Evolutionary conservation across 2,797 vertebrate species (phyloP), one percentile per base, ranked within the genome.

Genomic region (Hippopotamyrus pictus): DNA sequence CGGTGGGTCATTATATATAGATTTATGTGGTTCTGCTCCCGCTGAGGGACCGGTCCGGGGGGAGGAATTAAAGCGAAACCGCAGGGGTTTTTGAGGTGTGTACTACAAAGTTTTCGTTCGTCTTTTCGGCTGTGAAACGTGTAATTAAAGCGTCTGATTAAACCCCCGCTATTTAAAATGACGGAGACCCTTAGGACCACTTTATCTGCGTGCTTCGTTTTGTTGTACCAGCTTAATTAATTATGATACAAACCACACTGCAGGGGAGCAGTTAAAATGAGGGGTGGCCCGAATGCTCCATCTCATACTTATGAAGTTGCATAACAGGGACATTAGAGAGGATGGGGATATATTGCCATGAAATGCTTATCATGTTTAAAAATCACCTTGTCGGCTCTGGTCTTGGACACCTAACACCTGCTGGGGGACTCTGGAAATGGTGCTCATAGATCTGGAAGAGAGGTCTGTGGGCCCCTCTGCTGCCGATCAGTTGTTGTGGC

Each of bases 391-490:
- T 51, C n/a, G 5, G 33, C 6, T 79, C 37, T 44, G 37, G 73
- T 79, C 17, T 79, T 82, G n/a, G 29, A 44, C 29, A 88, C 94
- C 93, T 94, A 94, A 93, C 93, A 95, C 93, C 94, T 93, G 87
- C 90, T 90, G 92, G 94, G 96, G 95, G 95, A 96, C 96, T 94
- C 94, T 91, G 95, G 91, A 94, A 96, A 96, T 96, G 93, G 93
- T 94, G 90, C 93, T 95, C 95, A 96, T 95, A 96, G 96, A 96
- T 96, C 96, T 96, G 93, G 89, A 88, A 48, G 12, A 88, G 92
- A 94, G 95, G 95, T 95, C 95, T 95, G 95, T 93, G 91, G 94
- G 93, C 91, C 82, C 86, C 88, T 91, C 92, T 93, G 91, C 90
- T 88, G 89, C 65, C 86, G 48, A 88, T 89, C 92, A 94, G 93